Evolutionary conservation across 2,888 invertebrate genomes (phyloP).

Genomic region (Unio delphinus): DNA sequence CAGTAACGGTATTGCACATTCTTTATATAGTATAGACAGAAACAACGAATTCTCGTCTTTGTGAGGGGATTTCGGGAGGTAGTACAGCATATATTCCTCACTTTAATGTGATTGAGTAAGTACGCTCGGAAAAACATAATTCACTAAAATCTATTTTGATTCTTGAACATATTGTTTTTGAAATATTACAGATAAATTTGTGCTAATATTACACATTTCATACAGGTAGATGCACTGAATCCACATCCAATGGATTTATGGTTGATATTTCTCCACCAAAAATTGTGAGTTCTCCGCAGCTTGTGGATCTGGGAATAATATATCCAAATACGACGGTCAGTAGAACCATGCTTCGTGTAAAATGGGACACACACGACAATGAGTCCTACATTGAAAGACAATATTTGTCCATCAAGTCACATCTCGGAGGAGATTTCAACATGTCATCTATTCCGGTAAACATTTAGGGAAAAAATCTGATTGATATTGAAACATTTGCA

Average conservation of each 20-base stretch:
- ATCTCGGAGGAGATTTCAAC: constrained; percentile 36
- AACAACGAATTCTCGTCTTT: no score
- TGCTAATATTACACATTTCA: neutral
- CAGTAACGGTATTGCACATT: no score
- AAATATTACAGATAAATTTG: neutral
- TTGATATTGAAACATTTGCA: no score
- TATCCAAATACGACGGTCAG: constrained; percentile 14
- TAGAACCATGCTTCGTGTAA: constrained; percentile 16
- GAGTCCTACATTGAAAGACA: constrained; percentile 33
- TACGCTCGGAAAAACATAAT: no score
- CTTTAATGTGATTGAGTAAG: no score
- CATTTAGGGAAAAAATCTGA: no score
- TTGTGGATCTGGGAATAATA: constrained; percentile 20
- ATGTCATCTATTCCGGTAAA: constrained; percentile 24
- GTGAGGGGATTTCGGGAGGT: no score
- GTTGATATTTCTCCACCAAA: constrained; percentile 32
- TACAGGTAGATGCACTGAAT: constrained; percentile 28
- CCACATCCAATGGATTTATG: constrained; percentile 35
- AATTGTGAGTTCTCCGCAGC: constrained; percentile 3
- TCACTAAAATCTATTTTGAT: no score
- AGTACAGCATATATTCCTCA: no score
- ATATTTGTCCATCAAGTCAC: constrained; percentile 28
- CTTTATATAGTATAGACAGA: no score
- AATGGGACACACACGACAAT: constrained; percentile 24
- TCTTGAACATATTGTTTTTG: no score